These are phyloP conservation scores for Muraenolepis orangiensis DNA, from an alignment of 2,797 vertebrate species.

Conservation along the genomic window DNA sequence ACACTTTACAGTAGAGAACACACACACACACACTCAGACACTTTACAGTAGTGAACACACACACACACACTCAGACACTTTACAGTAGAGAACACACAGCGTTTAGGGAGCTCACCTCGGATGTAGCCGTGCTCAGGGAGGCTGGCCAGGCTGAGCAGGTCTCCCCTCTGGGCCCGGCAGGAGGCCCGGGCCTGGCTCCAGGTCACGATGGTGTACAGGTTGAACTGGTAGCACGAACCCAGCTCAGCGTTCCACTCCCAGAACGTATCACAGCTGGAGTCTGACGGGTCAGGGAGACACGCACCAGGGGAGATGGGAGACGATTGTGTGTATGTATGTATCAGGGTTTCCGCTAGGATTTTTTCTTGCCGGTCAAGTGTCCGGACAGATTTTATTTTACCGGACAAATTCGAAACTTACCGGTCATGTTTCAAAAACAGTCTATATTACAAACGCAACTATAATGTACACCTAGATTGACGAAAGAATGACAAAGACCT, in stretches of 20 bases:
- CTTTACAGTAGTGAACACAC: background rate
- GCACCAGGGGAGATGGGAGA: background rate
- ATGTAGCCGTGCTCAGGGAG: constrained; percentile 83
- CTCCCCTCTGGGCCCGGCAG: constrained; percentile 85
- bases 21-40: no score
- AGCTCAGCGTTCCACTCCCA: constrained; percentile 82
- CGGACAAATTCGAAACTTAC: no score
- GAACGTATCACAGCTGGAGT: constrained; percentile 73
- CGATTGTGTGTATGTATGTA: background rate
- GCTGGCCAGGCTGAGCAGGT: constrained; percentile 82
- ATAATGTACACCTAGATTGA: no score
- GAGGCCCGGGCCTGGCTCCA: constrained; percentile 84
- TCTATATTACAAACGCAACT: no score
- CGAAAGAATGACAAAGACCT: no score
- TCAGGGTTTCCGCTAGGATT: no score
- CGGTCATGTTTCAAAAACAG: no score
- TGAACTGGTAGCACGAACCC: constrained; percentile 88
- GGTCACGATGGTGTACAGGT: constrained; percentile 81
- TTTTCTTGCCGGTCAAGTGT: no score
- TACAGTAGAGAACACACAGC: no score
- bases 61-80: background rate
- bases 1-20: background rate
- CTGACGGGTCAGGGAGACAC: constrained; percentile 50
- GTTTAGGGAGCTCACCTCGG: constrained; percentile 61
- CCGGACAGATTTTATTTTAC: no score